phyloP scores from a whole-genome alignment of 30 jellyfish, hydroid and myxozoan species.

The Aurelia coerulea region DNA sequence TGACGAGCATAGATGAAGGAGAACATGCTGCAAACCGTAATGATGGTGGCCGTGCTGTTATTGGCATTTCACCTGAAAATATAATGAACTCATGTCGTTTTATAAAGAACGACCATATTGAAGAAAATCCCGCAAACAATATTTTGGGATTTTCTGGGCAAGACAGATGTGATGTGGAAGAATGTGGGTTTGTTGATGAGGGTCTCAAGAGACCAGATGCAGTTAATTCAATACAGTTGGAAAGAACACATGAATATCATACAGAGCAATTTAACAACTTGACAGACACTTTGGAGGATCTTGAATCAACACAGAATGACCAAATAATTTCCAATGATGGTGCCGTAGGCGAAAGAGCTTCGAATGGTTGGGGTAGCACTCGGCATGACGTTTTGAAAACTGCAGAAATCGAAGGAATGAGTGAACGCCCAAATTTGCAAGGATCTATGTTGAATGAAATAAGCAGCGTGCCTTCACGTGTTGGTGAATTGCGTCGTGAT shows the following conservation, averaged over 20 bases:
- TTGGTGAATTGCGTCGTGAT: no score
- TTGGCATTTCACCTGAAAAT: slow-evolving; percentile 2
- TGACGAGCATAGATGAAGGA: slow-evolving; percentile 61
- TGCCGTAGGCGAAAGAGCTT: no score
- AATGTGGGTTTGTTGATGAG: not conserved
- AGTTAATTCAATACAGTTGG: not conserved
- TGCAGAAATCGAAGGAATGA: no score
- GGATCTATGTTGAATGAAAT: no score
- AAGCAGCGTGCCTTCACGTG: no score
- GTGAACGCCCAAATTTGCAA: no score
- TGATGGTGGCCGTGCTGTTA: slow-evolving; percentile 3
- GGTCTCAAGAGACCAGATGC: not conserved
- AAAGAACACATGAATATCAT: not conserved
- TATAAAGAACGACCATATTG: not conserved
- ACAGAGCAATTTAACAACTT: not conserved
- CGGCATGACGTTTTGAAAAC: no score
- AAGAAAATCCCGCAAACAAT: not conserved
- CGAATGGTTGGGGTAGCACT: no score
- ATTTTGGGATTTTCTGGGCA: not conserved
- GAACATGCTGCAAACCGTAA: slow-evolving; percentile 37
- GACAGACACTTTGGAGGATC: no score
- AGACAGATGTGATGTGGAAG: slow-evolving; percentile 7
- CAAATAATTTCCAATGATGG: no score
- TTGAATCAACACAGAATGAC: no score
- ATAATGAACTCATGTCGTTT: slow-evolving; percentile 5